phyloP scores from a whole-genome alignment of 2,797 vertebrate genomes.

The Gorsachius magnificus region DNA sequence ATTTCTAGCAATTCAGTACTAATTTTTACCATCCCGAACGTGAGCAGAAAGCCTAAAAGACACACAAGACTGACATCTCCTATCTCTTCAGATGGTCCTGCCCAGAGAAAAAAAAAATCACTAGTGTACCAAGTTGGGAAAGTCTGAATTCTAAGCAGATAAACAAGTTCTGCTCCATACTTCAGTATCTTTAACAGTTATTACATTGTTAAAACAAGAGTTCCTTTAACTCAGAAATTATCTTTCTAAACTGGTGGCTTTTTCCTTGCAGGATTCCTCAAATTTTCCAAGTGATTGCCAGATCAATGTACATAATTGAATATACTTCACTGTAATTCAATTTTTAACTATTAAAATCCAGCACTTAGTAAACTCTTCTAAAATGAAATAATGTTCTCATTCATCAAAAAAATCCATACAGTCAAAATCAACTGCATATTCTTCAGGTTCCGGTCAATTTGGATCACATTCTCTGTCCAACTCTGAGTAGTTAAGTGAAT shows the following conservation, averaged over 20 bases:
- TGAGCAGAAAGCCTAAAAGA: not conserved
- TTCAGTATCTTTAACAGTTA: not conserved
- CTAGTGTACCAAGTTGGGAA: not conserved
- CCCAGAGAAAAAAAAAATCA: not conserved
- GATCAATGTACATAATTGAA: not conserved
- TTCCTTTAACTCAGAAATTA: not conserved
- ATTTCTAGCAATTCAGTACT: not conserved
- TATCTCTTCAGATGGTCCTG: not conserved
- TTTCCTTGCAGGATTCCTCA: not conserved
- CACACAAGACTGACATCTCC: not conserved
- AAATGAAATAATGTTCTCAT: not conserved
- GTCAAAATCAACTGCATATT: not conserved
- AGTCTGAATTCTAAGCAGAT: not conserved
- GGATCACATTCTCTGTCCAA: not conserved
- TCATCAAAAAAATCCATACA: not conserved
- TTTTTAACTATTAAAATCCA: not conserved
- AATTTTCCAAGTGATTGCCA: not conserved
- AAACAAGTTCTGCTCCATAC: not conserved
- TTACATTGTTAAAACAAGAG: not conserved
- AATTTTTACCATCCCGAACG: not conserved
- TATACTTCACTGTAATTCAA: not conserved
- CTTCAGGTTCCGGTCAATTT: not conserved
- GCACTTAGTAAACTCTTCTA: not conserved
- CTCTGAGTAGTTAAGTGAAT: not conserved
- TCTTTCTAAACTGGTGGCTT: not conserved